phyloP scores from a whole-genome alignment of 2,888 invertebrate genomes.

The Cryptophagus acutangulus region DNA sequence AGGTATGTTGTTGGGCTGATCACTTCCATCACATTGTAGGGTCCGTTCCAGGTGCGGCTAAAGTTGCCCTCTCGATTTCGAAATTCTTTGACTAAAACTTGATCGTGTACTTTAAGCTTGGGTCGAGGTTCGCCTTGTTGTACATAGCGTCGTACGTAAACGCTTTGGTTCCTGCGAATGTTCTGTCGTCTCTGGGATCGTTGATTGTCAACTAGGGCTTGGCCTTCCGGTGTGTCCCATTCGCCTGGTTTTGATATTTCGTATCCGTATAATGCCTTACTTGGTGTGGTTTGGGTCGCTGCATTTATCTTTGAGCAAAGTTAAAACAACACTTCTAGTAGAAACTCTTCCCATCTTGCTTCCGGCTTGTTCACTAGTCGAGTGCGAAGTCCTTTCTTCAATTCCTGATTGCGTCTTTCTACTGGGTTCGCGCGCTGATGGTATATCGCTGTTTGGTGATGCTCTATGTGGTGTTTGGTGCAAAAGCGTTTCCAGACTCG shows the following conservation, averaged over 20 bases:
- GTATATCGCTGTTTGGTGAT: conserved; percentile 23
- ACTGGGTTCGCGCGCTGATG: conserved; percentile 27
- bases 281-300: conserved; percentile 15
- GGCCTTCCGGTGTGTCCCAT: no score
- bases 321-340: conserved; percentile 10
- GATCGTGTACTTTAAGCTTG: no score
- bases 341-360: conserved; percentile 12
- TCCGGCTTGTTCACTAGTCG: conserved; percentile 6
- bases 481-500: conserved; percentile 1
- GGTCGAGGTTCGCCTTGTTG: no score
- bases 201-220: no score
- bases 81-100: no score
- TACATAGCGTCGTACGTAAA: no score
- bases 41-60: no score
- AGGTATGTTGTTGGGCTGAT: no score
- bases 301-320: conserved; percentile 16
- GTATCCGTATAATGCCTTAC: conserved; percentile 15
- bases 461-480: conserved; percentile 9
- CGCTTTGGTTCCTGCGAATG: no score
- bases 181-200: no score
- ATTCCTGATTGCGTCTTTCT: conserved; percentile 27
- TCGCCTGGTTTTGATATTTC: conserved; percentile 4
- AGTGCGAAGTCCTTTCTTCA: conserved; percentile 25
- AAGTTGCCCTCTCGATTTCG: no score
- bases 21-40: no score